These are phyloP conservation scores for Drosophila ogumai DNA, from an alignment of 1,140 invertebrate species.

Conservation along the genomic window DNA sequence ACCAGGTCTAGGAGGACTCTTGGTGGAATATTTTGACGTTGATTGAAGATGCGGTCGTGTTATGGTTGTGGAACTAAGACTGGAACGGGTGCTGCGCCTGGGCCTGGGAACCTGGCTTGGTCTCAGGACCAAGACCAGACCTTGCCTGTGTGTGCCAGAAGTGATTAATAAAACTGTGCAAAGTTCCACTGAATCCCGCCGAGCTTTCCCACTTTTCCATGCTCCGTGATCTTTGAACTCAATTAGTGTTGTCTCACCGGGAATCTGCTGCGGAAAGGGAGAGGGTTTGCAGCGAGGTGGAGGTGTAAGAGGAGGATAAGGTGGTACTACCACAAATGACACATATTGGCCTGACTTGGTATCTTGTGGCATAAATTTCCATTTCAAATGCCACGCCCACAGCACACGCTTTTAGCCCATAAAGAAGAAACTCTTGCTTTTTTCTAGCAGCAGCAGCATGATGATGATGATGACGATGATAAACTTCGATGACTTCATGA, in stretches of 20 bases:
- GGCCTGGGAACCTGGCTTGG: conserved; percentile 56
- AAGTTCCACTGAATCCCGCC: conserved; percentile 36
- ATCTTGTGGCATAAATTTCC: conserved; percentile 65
- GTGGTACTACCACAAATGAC: conserved; percentile 57
- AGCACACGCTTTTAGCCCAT: conserved; percentile 70
- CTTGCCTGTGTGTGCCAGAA: conserved; percentile 8
- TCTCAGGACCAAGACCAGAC: neutral
- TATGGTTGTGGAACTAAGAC: conserved; percentile 40
- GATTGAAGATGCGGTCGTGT: conserved; percentile 80
- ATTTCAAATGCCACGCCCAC: conserved; percentile 69
- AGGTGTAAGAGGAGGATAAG: conserved; percentile 1
- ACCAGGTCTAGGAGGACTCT: conserved; percentile 16
- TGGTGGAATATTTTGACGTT: conserved; percentile 57
- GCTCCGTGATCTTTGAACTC: conserved; percentile 69
- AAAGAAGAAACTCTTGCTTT: conserved; percentile 62
- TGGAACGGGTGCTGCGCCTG: neutral
- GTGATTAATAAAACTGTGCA: conserved; percentile 62
- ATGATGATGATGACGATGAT: conserved; percentile 60
- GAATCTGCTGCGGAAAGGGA: conserved; percentile 13
- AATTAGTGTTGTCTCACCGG: conserved; percentile 64
- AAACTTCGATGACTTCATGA: conserved; percentile 79
- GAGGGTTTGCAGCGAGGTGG: neutral
- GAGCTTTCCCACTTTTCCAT: conserved; percentile 61
- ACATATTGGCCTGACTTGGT: conserved; percentile 58
- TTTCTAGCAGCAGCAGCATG: conserved; percentile 4